Base-by-base conservation (phyloP, 2,797 vertebrate species). In the Malurus leucopterus region DNA sequence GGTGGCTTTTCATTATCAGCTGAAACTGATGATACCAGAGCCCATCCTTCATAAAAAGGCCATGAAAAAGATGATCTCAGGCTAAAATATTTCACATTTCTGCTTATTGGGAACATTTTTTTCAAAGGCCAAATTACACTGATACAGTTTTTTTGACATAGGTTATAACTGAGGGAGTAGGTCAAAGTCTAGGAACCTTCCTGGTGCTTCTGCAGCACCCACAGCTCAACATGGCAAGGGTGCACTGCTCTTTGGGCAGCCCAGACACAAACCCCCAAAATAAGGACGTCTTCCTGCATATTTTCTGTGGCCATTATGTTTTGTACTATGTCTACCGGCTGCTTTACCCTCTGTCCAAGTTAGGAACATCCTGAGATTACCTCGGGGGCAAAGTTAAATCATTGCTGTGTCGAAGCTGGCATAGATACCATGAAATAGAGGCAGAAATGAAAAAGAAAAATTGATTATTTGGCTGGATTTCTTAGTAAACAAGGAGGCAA, bases 1-100 rank as follows among this genome's bases (percentile, higher is more conserved):
- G 71, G 55, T 44, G 44, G 27, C 23, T 90, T 86, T 55, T 79
- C 64, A 26, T 30, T 54, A 12, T 59, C 29, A 72, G 9, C 46
- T 59, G 55, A 44, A 89, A 40, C n/a, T 6, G 6, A 21, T 27
- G 36, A 36, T 1, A 3, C 13, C 1, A 1, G 51, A 84, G 44
- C 76, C 74, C 65, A 38, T 34, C 36, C 19, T 27, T 91, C 27
- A 4, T 9, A 43, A 49, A 16, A 54, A 22, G 22, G 40, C 24
- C 61, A 32, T 24, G 29, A 57, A 88, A 19, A 30, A 68, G 67
- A 29, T 77, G 32, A 43, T 27, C 27, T 83, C 72, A 72, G 30
- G 20, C 38, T 41, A 75, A 92, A 87, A 55, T 75, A 77, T 9
- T 84, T 77, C 47, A 19, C 9, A 3, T 73, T 89, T 75, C 41